Evolutionary conservation across 2,113 vertebrate species (phyloP), one percentile per base, ranked within the genome.

Genomic region (Passerina amoena): DNA sequence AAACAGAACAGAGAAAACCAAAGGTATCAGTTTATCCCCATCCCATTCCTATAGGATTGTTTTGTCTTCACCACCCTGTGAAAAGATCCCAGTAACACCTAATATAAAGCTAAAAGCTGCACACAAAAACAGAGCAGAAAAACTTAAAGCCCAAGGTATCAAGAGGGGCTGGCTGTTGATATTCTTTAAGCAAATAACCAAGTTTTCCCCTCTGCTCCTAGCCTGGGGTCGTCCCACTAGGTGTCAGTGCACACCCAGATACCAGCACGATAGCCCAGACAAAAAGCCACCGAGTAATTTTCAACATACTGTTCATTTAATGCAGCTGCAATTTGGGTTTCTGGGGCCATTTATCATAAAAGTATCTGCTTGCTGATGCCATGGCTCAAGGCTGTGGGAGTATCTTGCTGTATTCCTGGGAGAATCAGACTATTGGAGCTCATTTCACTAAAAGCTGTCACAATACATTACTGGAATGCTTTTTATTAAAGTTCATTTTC

Each of bases 401-500:
- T 92, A 82, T 96, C 96, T 97, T 15, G 1, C 87, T 31, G 42
- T 23, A 40, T 92, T 94, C 91, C 95, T 90, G 69, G 56, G 88
- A 95, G 90, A 86, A 92, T 95, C 93, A 87, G 79, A 76, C 82
- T 44, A 25, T 33, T 92, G 85, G 77, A 96, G 95, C 53, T 66
- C 92, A 97, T 97, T 96, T 95, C 85, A 73, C 92, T 95, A 83
- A 97, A 90, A 97, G 95, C 96, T 97, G 90, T 96, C 94, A 86
- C 92, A 88, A 61, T 89, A 40, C 86, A 63, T 97, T 96, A 94
- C 86, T 79, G 86, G 88, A 90, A 83, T n/a, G 13, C 77, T 64
- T 97, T 96, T 96, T 92, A 95, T 95, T 94, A 56, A 97, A 97
- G 92, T 97, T 97, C 82, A 88, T 96, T 97, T 97, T 89, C 81